These are phyloP conservation scores for Metopolophium dirhodum DNA, from an alignment of 1,140 invertebrate species.

Conservation along the genomic window DNA sequence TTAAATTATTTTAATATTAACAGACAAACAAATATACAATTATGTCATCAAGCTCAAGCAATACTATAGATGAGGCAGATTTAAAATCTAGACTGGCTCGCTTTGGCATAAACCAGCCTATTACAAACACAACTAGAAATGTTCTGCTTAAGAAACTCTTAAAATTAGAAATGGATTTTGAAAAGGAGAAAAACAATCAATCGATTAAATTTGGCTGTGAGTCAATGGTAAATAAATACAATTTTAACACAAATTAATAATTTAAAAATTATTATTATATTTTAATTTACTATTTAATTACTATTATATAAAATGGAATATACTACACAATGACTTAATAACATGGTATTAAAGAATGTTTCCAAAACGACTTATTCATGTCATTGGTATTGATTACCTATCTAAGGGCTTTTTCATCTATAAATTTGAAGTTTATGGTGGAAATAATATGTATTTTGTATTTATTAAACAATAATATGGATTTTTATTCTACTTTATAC, in stretches of 20 bases:
- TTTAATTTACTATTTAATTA: neutral
- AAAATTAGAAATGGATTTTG: neutral
- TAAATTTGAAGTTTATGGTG: neutral
- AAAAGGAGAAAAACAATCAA: neutral
- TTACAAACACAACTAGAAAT: slow-evolving; percentile 32
- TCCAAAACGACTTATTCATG: too few species aligned
- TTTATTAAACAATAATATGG: too few species aligned
- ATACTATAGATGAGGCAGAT: neutral
- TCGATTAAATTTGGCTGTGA: neutral
- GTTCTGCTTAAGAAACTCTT: slow-evolving; percentile 18
- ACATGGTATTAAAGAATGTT: too few species aligned
- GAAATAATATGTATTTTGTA: neutral
- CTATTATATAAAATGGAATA: too few species aligned
- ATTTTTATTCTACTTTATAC: too few species aligned
- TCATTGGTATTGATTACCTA: too few species aligned
- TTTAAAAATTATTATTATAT: neutral
- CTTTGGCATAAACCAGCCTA: neutral
- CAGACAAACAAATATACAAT: neutral
- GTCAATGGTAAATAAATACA: neutral
- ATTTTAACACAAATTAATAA: neutral
- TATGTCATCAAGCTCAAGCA: slow-evolving; percentile 10
- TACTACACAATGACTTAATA: too few species aligned
- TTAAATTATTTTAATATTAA: neutral
- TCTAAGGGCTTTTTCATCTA: too few species aligned
- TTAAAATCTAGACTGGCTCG: slow-evolving; percentile 11